Base-by-base conservation (phyloP, 2,888 invertebrate genomes). In the Oscheius onirici region DNA sequence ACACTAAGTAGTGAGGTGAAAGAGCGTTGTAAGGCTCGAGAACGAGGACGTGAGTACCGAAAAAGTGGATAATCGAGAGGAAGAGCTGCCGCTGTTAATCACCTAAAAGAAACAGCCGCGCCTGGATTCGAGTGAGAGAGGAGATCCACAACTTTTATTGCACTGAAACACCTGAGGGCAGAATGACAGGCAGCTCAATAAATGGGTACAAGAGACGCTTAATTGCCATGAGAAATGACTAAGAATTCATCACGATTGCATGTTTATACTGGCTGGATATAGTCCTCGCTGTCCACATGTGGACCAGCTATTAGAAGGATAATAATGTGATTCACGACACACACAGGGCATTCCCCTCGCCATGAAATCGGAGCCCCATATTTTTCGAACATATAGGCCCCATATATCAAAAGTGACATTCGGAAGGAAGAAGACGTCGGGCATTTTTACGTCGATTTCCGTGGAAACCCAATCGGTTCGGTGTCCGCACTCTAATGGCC, bases 381-480 rank as follows among this genome's bases (percentile, higher is more conserved):
- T 55, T 24, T 58, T 58, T 58, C 17, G 20, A 40, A 58, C 58
- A 58, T 15, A 58, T 41, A n/a, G 58, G 41, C 20, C 34, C n/a
- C 6, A 58, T 58, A 58, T 17, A 20, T 58, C 58, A 58, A 40
- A 41, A 41, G 41, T 40, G 58, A 24, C 58, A 58, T 40, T 58
- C 58, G 58, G 58, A 58, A 58, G 52, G 55, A 58, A 34, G 17
- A 22, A 49, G 63, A 63, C 28, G 63, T 49, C n/a, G n/a, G 24
- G 63, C 63, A 63, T 63, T 24, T 34, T 15, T 63, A 63, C 63
- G 63, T 63, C 63, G 63, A 63, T 63, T 63, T 63, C 63, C 63
- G 46, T 63, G 63, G 63, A 63, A 63, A 63, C 63, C 63, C 63
- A 63, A 63, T 63, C 63, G 63, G 63, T 63, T 46, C 34, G 63